Conservation (phyloP, 1,140 invertebrate genomes). For the Atta cephalotes region DNA sequence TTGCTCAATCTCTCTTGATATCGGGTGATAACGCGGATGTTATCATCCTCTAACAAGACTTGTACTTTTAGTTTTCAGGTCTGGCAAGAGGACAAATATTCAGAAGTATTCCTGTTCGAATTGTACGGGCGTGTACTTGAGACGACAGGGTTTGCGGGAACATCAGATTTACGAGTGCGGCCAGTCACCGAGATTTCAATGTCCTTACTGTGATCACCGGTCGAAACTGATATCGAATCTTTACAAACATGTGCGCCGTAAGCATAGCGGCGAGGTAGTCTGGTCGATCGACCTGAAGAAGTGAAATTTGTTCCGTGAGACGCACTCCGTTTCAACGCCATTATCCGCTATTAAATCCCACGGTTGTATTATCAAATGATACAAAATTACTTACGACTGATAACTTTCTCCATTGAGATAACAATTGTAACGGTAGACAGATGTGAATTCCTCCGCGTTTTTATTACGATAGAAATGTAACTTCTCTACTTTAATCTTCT, state of each 20-base stretch:
- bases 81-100: neutral
- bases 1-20: neutral
- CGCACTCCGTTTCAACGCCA: neutral
- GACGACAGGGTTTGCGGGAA: conserved; percentile 76
- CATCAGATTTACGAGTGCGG: conserved; percentile 85
- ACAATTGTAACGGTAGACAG: neutral
- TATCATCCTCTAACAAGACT: conserved; percentile 5
- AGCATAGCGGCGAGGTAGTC: conserved; percentile 75
- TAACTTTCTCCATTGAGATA: neutral
- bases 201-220: conserved; percentile 81
- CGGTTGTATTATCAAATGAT: neutral
- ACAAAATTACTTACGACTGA: neutral
- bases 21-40: neutral
- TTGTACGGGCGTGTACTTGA: conserved; percentile 63
- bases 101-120: conserved; percentile 57
- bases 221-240: conserved; percentile 72
- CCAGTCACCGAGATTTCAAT: conserved; percentile 82
- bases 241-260: conserved; percentile 70
- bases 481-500: neutral
- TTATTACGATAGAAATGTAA: neutral
- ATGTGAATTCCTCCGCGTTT: neutral
- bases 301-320: conserved; percentile 13
- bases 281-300: conserved; percentile 67
- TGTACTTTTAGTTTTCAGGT: conserved; percentile 61
- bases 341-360: neutral